Percentiles rank a stretch among this genome's conserved stretches.
phyloP scores from a whole-genome alignment of 2,888 invertebrate genomes.

The Sarcophaga variegata region DNA sequence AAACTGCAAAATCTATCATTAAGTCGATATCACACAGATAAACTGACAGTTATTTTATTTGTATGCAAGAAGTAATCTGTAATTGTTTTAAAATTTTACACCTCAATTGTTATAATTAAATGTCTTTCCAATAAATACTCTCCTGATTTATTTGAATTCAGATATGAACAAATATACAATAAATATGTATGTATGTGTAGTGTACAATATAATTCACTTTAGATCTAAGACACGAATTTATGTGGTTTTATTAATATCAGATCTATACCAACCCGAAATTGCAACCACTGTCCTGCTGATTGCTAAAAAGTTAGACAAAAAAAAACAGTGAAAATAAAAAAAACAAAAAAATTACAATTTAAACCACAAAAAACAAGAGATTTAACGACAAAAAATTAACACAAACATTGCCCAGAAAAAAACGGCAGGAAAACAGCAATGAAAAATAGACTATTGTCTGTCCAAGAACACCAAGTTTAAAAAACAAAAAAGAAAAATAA shows the following conservation, averaged over 20 bases:
- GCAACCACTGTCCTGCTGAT: conserved; percentile 67
- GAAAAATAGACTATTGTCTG: conserved; percentile 51
- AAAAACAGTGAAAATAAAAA: conserved; percentile 50
- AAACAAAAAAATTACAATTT: conserved; percentile 42
- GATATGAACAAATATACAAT: no score
- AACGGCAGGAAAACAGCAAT: conserved; percentile 46
- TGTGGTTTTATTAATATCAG: conserved; percentile 47
- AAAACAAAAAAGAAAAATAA: conserved; percentile 25
- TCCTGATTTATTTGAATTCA: no score
- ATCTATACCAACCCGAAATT: conserved; percentile 42
- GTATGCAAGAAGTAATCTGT: no score
- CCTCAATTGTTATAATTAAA: no score
- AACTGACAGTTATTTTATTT: no score
- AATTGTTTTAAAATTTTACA: no score
- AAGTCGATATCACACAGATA: no score
- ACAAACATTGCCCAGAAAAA: conserved; percentile 66
- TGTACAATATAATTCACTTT: no score
- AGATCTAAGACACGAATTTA: no score
- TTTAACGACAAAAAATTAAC: conserved; percentile 77
- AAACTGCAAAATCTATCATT: no score
- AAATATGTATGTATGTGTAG: no score
- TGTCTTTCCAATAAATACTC: no score
- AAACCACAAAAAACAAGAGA: conserved; percentile 61
- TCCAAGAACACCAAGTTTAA: conserved; percentile 8
- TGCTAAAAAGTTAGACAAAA: conserved; percentile 72